Evolutionary conservation across 2,113 vertebrate genomes (phyloP).

Genomic region (Dipodomys stephensi): DNA sequence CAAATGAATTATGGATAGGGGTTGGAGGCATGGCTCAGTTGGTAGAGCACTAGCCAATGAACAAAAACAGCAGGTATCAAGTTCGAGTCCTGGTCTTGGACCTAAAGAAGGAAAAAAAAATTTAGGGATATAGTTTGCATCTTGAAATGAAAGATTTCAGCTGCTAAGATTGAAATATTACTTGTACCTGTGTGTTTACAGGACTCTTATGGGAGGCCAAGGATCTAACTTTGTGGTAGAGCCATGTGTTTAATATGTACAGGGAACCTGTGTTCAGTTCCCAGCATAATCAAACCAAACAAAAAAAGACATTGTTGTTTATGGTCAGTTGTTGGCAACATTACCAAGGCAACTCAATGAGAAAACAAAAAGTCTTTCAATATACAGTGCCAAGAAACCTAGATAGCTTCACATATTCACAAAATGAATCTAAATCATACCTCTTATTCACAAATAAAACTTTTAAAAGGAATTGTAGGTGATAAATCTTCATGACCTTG

Average conservation of each 20-base stretch:
- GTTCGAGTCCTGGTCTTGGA: too few relatives aligned
- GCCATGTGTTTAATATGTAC: neutral
- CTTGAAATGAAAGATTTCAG: constrained; percentile 41
- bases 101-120: neutral
- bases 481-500: constrained; percentile 29
- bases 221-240: neutral
- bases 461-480: neutral
- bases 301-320: neutral
- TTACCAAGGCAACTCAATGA: neutral
- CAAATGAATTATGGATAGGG: neutral
- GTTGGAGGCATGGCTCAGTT: too few relatives aligned
- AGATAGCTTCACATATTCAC: neutral
- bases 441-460: constrained; percentile 14
- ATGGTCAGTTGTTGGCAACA: neutral
- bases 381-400: neutral
- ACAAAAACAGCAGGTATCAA: too few relatives aligned
- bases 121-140: constrained; percentile 42
- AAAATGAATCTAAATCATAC: neutral
- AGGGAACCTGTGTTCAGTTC: neutral
- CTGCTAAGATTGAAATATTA: constrained; percentile 36
- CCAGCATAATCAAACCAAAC: too few relatives aligned
- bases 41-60: too few relatives aligned
- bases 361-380: constrained; percentile 37
- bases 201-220: neutral
- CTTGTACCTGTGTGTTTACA: constrained; percentile 2